Conservation (phyloP, 2,888 invertebrate genomes). For the Hypselothyrea guttata region DNA sequence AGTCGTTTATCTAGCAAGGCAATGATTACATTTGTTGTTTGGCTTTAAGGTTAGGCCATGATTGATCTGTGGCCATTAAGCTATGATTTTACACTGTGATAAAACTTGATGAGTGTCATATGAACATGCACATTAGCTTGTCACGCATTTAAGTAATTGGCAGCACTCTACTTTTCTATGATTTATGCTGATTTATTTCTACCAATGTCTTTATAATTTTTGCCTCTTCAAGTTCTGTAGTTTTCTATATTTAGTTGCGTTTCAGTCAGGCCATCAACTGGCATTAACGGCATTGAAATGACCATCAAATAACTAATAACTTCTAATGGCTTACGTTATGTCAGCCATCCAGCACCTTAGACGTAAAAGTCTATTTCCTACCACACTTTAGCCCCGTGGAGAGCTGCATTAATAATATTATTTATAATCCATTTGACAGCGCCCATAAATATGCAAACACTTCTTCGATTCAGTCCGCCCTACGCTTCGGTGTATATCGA, state of each 20-base stretch:
- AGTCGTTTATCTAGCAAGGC: too few species aligned
- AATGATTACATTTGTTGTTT: background rate
- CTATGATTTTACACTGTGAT: slow-evolving; percentile 3
- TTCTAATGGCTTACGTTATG: slow-evolving; percentile 44
- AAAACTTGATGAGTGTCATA: background rate
- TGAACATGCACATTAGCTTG: slow-evolving; percentile 1
- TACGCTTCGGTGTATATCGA: slow-evolving; percentile 34
- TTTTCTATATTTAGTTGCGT: too few species aligned
- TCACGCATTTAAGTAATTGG: slow-evolving; percentile 1
- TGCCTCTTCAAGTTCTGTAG: too few species aligned
- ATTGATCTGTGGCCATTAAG: slow-evolving; percentile 4
- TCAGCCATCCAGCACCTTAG: slow-evolving; percentile 13
- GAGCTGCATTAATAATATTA: slow-evolving; percentile 31
- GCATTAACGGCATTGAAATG: slow-evolving; percentile 18
- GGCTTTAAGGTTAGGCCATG: slow-evolving; percentile 4
- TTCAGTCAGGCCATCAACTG: slow-evolving; percentile 12
- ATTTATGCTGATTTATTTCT: too few species aligned
- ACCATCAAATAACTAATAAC: slow-evolving; percentile 52
- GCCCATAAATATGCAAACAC: slow-evolving; percentile 51
- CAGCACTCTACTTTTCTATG: too few species aligned
- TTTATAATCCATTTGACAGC: slow-evolving; percentile 39
- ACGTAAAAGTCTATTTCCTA: slow-evolving; percentile 8
- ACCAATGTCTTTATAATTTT: too few species aligned
- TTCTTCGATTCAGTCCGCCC: slow-evolving; percentile 5
- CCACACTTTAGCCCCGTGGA: background rate